Conservation (phyloP, 2,797 vertebrate genomes). For the Aldrovandia affinis region DNA sequence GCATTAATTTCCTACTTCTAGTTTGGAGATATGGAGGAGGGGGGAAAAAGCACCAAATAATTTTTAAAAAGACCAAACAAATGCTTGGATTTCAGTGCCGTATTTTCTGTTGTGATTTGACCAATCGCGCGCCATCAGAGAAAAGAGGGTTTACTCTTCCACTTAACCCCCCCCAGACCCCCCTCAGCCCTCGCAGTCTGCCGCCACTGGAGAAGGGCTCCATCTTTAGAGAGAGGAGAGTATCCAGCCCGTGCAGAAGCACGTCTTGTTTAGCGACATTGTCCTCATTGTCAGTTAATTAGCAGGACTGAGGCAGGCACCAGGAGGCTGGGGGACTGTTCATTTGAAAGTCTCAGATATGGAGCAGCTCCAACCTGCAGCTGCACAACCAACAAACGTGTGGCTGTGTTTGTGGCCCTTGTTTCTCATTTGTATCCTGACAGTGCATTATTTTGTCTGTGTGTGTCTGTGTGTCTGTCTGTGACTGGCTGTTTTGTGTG, state of each 20-base stretch:
- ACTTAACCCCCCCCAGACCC: conserved; percentile 55
- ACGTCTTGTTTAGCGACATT: conserved; percentile 37
- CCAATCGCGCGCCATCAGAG: conserved; percentile 47
- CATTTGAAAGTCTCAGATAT: conserved; percentile 2
- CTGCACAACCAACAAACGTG: neutral
- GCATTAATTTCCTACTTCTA: conserved; percentile 51
- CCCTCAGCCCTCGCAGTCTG: conserved; percentile 29
- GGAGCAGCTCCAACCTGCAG: neutral
- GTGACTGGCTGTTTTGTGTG: no score
- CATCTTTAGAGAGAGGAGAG: conserved; percentile 37
- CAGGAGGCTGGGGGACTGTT: conserved; percentile 29
- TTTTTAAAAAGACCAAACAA: conserved; percentile 34
- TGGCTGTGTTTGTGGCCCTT: neutral
- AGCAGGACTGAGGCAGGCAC: conserved; percentile 10
- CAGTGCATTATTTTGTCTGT: neutral
- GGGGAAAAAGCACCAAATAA: neutral
- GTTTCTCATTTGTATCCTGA: neutral
- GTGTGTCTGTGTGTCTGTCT: no score
- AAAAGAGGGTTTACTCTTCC: conserved; percentile 44
- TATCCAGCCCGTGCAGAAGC: neutral
- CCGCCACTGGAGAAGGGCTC: neutral
- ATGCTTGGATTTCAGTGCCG: conserved; percentile 39
- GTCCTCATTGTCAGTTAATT: conserved; percentile 31
- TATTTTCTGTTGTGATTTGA: conserved; percentile 36
- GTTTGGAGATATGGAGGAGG: conserved; percentile 22